phyloP scores from a whole-genome alignment of 2,888 invertebrate species.

The Acrobasis suavella region DNA sequence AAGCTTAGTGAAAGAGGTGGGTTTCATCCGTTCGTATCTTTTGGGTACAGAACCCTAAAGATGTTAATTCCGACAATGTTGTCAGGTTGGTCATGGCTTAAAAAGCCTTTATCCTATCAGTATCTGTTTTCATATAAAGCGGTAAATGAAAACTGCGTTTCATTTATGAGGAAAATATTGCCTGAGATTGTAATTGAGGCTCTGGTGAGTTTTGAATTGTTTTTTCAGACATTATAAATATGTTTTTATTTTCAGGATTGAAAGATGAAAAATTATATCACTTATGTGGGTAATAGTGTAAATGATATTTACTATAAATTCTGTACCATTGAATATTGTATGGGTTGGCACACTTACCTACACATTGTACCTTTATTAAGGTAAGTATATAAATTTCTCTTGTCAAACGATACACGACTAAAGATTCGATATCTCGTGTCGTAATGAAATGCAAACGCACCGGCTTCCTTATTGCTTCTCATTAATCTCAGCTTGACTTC shows the following conservation, averaged over 20 bases:
- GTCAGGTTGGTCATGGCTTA: not conserved
- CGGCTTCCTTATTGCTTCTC: constrained; percentile 56
- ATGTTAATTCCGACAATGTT: not conserved
- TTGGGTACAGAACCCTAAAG: not conserved
- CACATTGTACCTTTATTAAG: too few relatives aligned
- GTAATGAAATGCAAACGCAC: constrained; percentile 68
- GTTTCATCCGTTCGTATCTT: too few relatives aligned
- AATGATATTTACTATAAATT: too few relatives aligned
- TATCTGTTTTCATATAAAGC: constrained; percentile 9
- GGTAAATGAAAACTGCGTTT: not conserved
- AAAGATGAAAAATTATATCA: too few relatives aligned
- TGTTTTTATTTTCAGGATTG: too few relatives aligned
- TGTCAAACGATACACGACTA: not conserved
- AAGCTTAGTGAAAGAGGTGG: too few relatives aligned
- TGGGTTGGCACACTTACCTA: too few relatives aligned
- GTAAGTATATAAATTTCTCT: not conserved
- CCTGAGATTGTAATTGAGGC: not conserved
- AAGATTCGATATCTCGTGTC: constrained; percentile 39
- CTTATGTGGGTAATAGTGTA: too few relatives aligned
- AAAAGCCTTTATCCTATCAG: constrained; percentile 10
- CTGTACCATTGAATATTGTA: too few relatives aligned
- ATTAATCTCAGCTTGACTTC: constrained; percentile 67
- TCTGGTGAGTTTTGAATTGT: too few relatives aligned
- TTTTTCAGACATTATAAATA: too few relatives aligned
- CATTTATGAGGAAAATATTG: not conserved